Conservation (phyloP, 2,888 invertebrate species). For the Lithophane ornitopus region DNA sequence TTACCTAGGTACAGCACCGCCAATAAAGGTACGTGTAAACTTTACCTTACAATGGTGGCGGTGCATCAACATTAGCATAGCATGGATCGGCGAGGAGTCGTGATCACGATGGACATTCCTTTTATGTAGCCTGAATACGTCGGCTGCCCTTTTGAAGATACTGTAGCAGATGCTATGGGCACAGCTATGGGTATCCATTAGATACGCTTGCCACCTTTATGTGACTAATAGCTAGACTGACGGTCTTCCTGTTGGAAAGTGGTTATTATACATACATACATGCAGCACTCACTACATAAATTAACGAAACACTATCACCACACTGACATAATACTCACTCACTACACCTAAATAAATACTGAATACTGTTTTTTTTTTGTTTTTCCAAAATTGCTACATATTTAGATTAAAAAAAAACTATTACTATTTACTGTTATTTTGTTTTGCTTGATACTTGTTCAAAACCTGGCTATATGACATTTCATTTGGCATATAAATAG, state of each 20-base stretch:
- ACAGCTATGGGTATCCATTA: background rate
- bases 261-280: background rate
- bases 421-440: too few species aligned
- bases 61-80: constrained; percentile 47
- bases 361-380: too few species aligned
- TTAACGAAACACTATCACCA: too few species aligned
- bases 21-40: background rate
- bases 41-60: constrained; percentile 5
- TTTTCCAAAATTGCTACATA: too few species aligned
- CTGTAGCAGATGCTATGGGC: background rate
- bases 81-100: constrained; percentile 33
- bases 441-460: too few species aligned
- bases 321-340: too few species aligned
- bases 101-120: constrained; percentile 52
- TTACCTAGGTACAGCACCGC: background rate
- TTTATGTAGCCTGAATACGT: constrained; percentile 37
- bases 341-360: too few species aligned
- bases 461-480: too few species aligned
- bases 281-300: too few species aligned
- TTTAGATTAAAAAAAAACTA: too few species aligned
- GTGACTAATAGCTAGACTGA: constrained; percentile 6
- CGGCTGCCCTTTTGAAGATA: constrained; percentile 49
- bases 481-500: background rate
- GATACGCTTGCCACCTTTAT: background rate
- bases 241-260: background rate